Evolutionary conservation across 1,140 invertebrate genomes (phyloP), one percentile per base, ranked within the genome.

Genomic region (Cydia fagiglandana): DNA sequence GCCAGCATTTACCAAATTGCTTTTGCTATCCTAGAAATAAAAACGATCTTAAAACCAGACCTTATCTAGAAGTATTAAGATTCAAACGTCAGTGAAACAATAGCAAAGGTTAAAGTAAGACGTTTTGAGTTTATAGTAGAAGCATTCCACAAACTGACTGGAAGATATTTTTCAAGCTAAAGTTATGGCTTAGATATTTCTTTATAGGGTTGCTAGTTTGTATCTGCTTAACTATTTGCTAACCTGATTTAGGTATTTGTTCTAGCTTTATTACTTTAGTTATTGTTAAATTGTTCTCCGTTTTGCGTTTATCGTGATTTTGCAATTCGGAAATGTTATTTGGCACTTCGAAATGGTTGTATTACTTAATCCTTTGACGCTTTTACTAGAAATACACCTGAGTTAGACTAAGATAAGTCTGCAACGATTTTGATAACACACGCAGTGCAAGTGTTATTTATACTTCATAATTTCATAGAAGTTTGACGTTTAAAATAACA

Each of bases 41-140:
- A 47, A 28, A 64, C 30, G 47, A 53, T 41, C 5, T 41, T 4
- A 38, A 79, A 74, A 64, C 5, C 66, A 3, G 70, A 75, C 80
- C 61, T 74, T 79, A 80, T 70, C 15, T 17, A 10, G n/a, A 30
- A 12, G 17, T 17, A 0, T 4, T 75, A 79, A 73, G 75, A 61
- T 61, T 24, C 20, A 61, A 24, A 61, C 2, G 56, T 3, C 56
- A 20, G 56, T 61, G 2, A 24, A 24, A 24, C 56, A 61, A 61
- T 24, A 61, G 9, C 10, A 24, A 61, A 61, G 56, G 56, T 20
- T 61, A 61, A 61, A 61, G 20, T 61, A 61, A 61, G 56, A 61
- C 56, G 56, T 61, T 61, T 61, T 61, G 9, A 61, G 56, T 61
- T 61, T 61, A 61, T 61, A 61, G 56, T 61, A 24, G 56, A 24